Base-by-base conservation (phyloP, 1,140 invertebrate genomes). In the Phthorimaea operculella region DNA sequence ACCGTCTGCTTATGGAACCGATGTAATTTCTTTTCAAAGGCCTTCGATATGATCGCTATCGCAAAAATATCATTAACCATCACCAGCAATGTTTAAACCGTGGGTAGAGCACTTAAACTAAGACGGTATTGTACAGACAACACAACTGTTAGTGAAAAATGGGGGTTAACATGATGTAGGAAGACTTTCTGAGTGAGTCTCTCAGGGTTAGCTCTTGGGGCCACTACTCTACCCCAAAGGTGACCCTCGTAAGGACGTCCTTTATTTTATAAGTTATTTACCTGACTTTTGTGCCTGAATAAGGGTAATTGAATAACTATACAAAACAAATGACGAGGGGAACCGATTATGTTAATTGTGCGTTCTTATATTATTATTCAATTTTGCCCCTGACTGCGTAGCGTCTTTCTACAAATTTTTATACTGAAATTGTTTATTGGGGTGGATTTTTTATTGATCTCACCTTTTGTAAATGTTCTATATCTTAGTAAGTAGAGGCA, bases 231-330 rank as follows among this genome's bases (percentile, higher is more conserved):
- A 67, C 61, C 44, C 16, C 16, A 4, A 33, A 72, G 69, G 72
- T 75, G 74, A 77, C 72, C 72, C 68, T 63, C 66, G 64, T 66
- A 75, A 79, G 76, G 71, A 64, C 69, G 63, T 58, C 58, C 55
- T 71, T 79, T 74, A 66, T 72, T 57, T 64, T 58, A 49, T 51
- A 44, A 51, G 64, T 70, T 72, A 72, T 74, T 73, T 76, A 73
- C 72, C 62, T 55, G 56, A 61, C 44, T 47, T 47, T 47, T 47
- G n/a, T 8, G 44, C 15, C 15, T 47, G 44, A 16, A 47, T 47
- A 15, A 47, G 44, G 44, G 44, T 47, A 47, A 47, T 47, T 47
- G 14, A 47, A 47, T 47, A 47, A 47, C 44, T 47, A 47, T 47
- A 16, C 14, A 47, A 9, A 47, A 15, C 15, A 47, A 47, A 47